These are phyloP conservation scores for Hycleus cichorii DNA, from an alignment of 1,140 invertebrate species.

Conservation along the genomic window DNA sequence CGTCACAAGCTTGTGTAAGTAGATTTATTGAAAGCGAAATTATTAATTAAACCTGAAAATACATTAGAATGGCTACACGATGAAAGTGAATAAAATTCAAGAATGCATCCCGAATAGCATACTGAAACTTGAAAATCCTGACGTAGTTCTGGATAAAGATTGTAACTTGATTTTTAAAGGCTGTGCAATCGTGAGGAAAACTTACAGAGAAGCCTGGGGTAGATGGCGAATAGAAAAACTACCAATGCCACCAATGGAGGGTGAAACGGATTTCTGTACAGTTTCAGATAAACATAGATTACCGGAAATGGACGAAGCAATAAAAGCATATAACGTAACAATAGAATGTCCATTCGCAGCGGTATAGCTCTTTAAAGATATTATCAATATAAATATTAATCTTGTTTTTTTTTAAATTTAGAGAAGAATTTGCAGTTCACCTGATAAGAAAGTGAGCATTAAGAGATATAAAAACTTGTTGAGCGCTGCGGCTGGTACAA, in stretches of 20 bases:
- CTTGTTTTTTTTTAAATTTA: constrained; percentile 2
- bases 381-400: too few species aligned
- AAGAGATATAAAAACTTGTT: constrained; percentile 26
- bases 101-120: constrained; percentile 21
- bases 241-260: constrained; percentile 18
- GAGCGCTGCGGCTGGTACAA: constrained; percentile 21
- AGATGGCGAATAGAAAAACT: constrained; percentile 15
- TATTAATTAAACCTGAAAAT: neutral
- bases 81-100: constrained; percentile 18
- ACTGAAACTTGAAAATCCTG: constrained; percentile 8
- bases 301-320: neutral
- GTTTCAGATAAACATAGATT: constrained; percentile 2
- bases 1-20: constrained; percentile 9
- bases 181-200: constrained; percentile 21
- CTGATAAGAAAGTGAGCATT: constrained; percentile 20
- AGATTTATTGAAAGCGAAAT: neutral
- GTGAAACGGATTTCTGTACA: constrained; percentile 12
- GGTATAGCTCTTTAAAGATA: too few species aligned
- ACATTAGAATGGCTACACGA: constrained; percentile 25
- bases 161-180: constrained; percentile 21
- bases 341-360: constrained; percentile 1
- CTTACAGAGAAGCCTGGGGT: constrained; percentile 20
- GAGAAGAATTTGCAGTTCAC: constrained; percentile 20
- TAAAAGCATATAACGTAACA: constrained; percentile 9
- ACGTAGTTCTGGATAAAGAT: constrained; percentile 19